A percentile compares a stretch with the other conserved stretches of the same genome.
These are phyloP conservation scores for Ceratosolen solmsi DNA, from an alignment of 1,140 invertebrate species.

Conservation along the genomic window DNA sequence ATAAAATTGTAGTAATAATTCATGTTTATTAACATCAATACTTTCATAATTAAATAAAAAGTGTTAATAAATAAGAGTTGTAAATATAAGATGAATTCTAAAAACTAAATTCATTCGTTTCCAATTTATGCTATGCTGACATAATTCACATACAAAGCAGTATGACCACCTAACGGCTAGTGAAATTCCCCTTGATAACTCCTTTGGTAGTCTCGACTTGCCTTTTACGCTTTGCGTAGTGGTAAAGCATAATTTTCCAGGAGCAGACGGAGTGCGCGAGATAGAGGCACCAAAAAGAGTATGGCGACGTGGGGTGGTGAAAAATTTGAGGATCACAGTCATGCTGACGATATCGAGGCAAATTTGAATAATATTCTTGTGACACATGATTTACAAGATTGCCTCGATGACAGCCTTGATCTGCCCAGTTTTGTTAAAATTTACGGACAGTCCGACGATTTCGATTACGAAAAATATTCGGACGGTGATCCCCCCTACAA, in stretches of 20 bases:
- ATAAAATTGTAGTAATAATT: too few relatives aligned
- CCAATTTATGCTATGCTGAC: too few relatives aligned
- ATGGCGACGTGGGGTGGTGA: constrained; percentile 71
- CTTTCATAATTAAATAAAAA: too few relatives aligned
- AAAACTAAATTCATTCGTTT: too few relatives aligned
- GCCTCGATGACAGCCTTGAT: constrained; percentile 75
- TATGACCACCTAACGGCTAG: background rate
- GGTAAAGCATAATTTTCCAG: constrained; percentile 40
- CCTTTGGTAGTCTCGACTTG: background rate
- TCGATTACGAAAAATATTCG: constrained; percentile 65
- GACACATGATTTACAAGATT: constrained; percentile 75
- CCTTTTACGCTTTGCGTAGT: background rate
- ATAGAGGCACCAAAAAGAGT: constrained; percentile 58
- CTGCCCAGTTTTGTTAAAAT: constrained; percentile 73
- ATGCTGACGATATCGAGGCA: constrained; percentile 56
- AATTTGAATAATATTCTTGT: constrained; percentile 71
- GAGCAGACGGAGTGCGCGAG: constrained; percentile 38
- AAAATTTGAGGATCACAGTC: constrained; percentile 61
- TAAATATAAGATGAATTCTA: too few relatives aligned
- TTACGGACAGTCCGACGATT: constrained; percentile 70
- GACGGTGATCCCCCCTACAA: constrained; percentile 65
- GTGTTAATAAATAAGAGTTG: too few relatives aligned
- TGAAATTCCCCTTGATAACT: background rate
- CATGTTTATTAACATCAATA: too few relatives aligned
- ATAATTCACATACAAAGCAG: too few relatives aligned